phyloP scores from a whole-genome alignment of 2,888 invertebrate genomes.

The Lomographa bimaculata region DNA sequence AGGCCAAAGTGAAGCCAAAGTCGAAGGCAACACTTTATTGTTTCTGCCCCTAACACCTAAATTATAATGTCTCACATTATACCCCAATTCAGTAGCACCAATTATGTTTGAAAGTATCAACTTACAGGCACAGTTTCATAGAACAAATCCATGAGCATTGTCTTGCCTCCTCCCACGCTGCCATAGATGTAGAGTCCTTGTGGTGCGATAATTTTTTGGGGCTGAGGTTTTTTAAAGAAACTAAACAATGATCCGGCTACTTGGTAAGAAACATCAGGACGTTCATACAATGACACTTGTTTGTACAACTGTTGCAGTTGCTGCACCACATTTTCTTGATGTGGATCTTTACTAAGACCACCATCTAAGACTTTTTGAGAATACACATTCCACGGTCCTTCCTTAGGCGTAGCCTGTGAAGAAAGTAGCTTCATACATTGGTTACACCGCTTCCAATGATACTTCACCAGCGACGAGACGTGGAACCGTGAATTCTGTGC shows the following conservation, averaged over 20 bases:
- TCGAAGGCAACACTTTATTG: too few relatives aligned
- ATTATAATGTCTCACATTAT: too few relatives aligned
- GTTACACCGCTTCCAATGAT: conserved; percentile 56
- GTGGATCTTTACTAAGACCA: conserved; percentile 85
- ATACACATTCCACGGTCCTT: conserved; percentile 81
- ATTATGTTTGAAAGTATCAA: too few relatives aligned
- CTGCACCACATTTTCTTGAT: conserved; percentile 88
- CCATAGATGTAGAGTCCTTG: conserved; percentile 95
- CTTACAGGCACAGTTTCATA: conserved; percentile 85
- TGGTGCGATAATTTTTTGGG: conserved; percentile 81
- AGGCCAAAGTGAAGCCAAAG: too few relatives aligned
- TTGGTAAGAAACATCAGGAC: conserved; percentile 47
- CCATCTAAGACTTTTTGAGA: conserved; percentile 83
- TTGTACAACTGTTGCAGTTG: conserved; percentile 88
- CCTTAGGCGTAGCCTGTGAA: conserved; percentile 48
- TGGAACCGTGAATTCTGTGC: conserved; percentile 49
- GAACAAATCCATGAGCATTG: conserved; percentile 99
- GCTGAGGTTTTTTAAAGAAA: conserved; percentile 62
- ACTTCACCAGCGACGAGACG: conserved; percentile 50
- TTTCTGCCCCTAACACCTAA: too few relatives aligned
- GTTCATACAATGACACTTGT: conserved; percentile 83
- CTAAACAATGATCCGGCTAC: conserved; percentile 54
- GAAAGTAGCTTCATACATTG: conserved; percentile 61
- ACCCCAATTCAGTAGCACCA: too few relatives aligned
- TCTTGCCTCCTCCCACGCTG: conserved; percentile 98